These are phyloP conservation scores for Anabas testudineus DNA, from an alignment of 2,797 vertebrate genomes.

Conservation along the genomic window DNA sequence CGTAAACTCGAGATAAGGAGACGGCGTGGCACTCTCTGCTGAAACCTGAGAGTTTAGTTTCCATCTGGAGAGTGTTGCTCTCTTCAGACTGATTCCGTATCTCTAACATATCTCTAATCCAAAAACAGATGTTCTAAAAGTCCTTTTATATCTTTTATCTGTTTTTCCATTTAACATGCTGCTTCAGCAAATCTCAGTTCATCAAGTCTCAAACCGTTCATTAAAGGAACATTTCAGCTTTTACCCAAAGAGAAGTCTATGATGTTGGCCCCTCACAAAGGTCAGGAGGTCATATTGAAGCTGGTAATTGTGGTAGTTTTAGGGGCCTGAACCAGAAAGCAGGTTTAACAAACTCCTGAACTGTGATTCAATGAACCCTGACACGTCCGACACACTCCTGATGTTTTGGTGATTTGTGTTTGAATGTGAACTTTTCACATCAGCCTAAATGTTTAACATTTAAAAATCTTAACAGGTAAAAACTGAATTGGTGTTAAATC, in stretches of 20 bases:
- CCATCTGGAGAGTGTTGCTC: not conserved
- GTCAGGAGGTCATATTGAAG: slow-evolving; percentile 3
- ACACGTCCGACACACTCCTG: too few species aligned
- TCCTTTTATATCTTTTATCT: not conserved
- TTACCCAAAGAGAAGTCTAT: not conserved
- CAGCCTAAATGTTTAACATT: too few species aligned
- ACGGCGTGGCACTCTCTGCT: not conserved
- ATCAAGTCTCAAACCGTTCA: not conserved
- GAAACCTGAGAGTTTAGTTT: not conserved
- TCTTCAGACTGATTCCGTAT: not conserved
- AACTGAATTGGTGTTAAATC: too few species aligned
- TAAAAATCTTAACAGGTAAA: too few species aligned
- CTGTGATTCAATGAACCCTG: too few species aligned
- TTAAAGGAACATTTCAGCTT: too few species aligned
- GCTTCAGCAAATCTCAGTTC: not conserved
- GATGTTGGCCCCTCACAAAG: not conserved
- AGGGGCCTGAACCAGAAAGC: too few species aligned
- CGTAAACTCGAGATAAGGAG: slow-evolving; percentile 11
- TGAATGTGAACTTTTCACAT: too few species aligned
- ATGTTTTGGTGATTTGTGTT: too few species aligned
- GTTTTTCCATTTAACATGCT: not conserved
- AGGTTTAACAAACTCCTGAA: too few species aligned
- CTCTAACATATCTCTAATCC: not conserved
- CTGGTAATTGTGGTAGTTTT: slow-evolving; percentile 3
- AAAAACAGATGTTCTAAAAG: not conserved